These are phyloP conservation scores for Rhopalosiphum maidis DNA, from an alignment of 1,140 invertebrate genomes.

Conservation along the genomic window DNA sequence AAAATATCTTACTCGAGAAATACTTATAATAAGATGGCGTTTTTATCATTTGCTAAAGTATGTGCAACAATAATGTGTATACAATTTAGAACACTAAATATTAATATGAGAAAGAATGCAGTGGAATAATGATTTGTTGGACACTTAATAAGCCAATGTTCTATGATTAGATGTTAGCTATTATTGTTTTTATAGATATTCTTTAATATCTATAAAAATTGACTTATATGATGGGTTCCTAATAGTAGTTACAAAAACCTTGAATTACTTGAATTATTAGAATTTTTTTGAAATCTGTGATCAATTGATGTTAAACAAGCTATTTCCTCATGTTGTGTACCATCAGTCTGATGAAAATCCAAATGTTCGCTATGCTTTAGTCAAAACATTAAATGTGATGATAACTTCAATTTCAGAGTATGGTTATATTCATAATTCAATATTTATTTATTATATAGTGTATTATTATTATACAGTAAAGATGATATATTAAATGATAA, in stretches of 20 bases:
- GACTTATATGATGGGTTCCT: not conserved
- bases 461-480: conserved; percentile 17
- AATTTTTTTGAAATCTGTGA: conserved; percentile 27
- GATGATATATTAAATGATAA: conserved; percentile 10
- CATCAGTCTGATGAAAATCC: not conserved
- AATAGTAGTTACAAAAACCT: not conserved
- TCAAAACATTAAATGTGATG: conserved; percentile 18
- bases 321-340: conserved; percentile 26
- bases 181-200: too few relatives aligned
- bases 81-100: conserved; percentile 18
- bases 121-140: conserved; percentile 24
- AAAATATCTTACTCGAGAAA: not conserved
- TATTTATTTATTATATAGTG: not conserved
- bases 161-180: not conserved
- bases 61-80: conserved; percentile 41
- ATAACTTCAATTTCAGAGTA: not conserved
- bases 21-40: conserved; percentile 43
- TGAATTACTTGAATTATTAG: not conserved
- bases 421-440: not conserved
- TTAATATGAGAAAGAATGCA: not conserved
- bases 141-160: not conserved
- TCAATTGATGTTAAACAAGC: not conserved
- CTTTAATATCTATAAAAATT: not conserved
- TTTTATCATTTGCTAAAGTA: conserved; percentile 55
- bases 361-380: not conserved